Conservation (phyloP, 2,888 invertebrate species). For the Sinelater perroti region DNA sequence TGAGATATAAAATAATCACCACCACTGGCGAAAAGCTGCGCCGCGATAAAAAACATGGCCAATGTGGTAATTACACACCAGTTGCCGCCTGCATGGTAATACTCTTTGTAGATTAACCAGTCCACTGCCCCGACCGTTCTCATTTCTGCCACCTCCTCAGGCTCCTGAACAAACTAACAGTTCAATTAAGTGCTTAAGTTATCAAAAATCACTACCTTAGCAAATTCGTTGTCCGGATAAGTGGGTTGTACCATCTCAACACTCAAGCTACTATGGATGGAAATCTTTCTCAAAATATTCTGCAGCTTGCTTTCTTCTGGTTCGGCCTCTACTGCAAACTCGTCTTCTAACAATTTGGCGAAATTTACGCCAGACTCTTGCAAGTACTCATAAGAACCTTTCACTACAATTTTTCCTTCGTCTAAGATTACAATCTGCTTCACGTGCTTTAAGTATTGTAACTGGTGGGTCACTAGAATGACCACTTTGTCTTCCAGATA, state of each 20-base stretch:
- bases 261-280: constrained; percentile 29
- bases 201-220: not conserved
- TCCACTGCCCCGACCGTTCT: constrained; percentile 65
- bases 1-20: constrained; percentile 56
- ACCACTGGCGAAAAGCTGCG: constrained; percentile 60
- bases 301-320: constrained; percentile 19
- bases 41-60: constrained; percentile 63
- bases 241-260: too few relatives aligned
- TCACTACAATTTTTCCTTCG: constrained; percentile 60
- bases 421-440: constrained; percentile 53
- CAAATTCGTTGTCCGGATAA: too few relatives aligned
- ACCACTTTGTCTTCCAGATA: constrained; percentile 66
- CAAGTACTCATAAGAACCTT: constrained; percentile 59
- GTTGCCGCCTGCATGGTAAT: constrained; percentile 68
- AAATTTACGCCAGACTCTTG: constrained; percentile 62
- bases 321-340: constrained; percentile 2
- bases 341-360: constrained; percentile 51
- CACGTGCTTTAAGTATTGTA: constrained; percentile 69
- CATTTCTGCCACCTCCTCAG: constrained; percentile 61
- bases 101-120: constrained; percentile 63
- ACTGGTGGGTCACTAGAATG: constrained; percentile 74
- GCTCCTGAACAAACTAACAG: constrained; percentile 53
- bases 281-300: constrained; percentile 30
- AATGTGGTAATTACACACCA: constrained; percentile 63
- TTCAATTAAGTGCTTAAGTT: not conserved